Base-by-base conservation (phyloP, 2,113 vertebrate species). In the Lipotes vexillifer region DNA sequence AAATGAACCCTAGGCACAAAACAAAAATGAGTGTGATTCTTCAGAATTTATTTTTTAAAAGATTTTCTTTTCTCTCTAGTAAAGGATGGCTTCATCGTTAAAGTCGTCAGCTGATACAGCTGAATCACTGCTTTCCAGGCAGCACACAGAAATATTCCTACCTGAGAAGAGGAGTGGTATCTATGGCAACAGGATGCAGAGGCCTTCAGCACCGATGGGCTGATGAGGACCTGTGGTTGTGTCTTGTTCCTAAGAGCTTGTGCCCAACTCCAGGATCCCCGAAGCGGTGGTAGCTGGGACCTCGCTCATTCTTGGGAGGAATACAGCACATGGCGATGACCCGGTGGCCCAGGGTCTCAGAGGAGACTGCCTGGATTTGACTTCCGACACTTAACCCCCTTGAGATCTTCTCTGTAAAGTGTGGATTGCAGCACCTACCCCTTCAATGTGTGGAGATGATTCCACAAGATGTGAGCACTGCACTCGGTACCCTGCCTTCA, bases 171-270 rank as follows among this genome's bases (percentile, higher is more conserved):
- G 6, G n/a, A 61, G 25, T 2, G 0, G 96, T 96, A 74, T 65
- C 97, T 65, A 96, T 97, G 80, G 93, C 63, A 95, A 97, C 90
- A 8, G 29, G 71, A 88, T 6, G 25, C 89, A 8, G 13, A 94
- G 88, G 63, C 63, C 92, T 36, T 72, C 38, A 18, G 52, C 29
- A n/a, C 85, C 75, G 72, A 41, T 1, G 46, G 41, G 65, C 57
- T 1, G 44, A 29, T 2, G n/a, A 38, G 29, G 21, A 92, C 20
- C 3, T 1, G 4, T 3, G 3, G 7, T n/a, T 2, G 7, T 1
- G 10, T 52, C 72, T 20, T 27, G 52, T 33, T 84, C 38, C 14
- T 12, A 12, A 77, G 65, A 65, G 68, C 52, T 36, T 15, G 23
- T 0, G 0, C 12, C 10, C 0, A 8, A 69, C 65, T 27, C 71